Evolutionary conservation across 2,888 invertebrate species (phyloP).

Genomic region (Habrosyne pyritoides): DNA sequence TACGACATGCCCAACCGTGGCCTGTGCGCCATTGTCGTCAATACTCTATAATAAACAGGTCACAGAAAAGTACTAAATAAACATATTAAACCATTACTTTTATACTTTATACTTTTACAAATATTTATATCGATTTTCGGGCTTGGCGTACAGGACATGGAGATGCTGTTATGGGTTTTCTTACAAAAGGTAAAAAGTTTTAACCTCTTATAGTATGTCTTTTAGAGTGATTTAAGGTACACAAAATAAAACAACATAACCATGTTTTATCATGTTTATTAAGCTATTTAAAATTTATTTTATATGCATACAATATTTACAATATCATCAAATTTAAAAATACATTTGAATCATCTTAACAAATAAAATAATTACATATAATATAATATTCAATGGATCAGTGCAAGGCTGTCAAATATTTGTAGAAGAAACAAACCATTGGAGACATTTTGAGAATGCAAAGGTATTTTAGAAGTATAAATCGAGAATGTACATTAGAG

Average conservation of each 20-base stretch:
- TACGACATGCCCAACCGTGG: too few species aligned
- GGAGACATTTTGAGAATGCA: background rate
- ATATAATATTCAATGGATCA: background rate
- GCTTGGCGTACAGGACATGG: too few species aligned
- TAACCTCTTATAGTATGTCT: too few species aligned
- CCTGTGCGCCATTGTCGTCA: too few species aligned
- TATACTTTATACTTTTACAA: too few species aligned
- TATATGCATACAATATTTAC: conserved; percentile 34
- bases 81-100: too few species aligned
- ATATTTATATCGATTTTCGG: too few species aligned
- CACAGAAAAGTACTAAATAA: too few species aligned
- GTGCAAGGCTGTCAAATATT: background rate
- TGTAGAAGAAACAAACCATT: background rate
- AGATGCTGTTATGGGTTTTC: too few species aligned
- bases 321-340: conserved; percentile 18
- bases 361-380: background rate
- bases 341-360: conserved; percentile 3
- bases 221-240: background rate
- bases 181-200: too few species aligned
- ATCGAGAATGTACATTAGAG: background rate
- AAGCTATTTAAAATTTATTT: conserved; percentile 62
- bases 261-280: conserved; percentile 47
- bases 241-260: conserved; percentile 3
- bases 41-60: too few species aligned
- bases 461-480: background rate